A percentile compares a stretch with the other conserved stretches of the same genome.
Evolutionary conservation across 2,113 vertebrate genomes (phyloP).

Genomic region (Perca flavescens): DNA sequence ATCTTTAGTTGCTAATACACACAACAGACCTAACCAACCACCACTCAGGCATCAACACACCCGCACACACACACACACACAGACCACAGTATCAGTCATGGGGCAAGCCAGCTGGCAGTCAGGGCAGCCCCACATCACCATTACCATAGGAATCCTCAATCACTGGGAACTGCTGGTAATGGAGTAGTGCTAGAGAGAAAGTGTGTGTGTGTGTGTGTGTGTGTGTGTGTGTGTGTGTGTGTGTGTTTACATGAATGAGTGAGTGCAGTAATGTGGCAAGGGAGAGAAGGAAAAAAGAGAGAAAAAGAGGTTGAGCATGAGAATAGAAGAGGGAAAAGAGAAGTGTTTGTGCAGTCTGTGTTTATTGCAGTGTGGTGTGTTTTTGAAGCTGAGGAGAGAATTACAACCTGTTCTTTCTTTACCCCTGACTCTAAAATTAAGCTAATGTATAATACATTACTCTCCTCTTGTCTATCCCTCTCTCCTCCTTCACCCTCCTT

Average conservation of each 20-base stretch:
- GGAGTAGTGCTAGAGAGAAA: constrained; percentile 32
- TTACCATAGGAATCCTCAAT: constrained; percentile 65
- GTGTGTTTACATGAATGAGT: constrained; percentile 37
- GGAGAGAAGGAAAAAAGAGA: constrained; percentile 12
- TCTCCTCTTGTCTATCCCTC: constrained; percentile 8
- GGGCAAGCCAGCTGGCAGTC: constrained; percentile 65
- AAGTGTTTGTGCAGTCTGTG: constrained; percentile 1
- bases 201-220: constrained; percentile 10
- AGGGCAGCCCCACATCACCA: constrained; percentile 65
- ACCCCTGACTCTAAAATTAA: constrained; percentile 47
- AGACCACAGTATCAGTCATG: constrained; percentile 49
- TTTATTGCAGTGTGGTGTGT: constrained; percentile 35
- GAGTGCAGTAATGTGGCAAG: constrained; percentile 27
- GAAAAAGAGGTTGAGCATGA: not conserved
- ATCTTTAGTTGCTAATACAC: constrained; percentile 55
- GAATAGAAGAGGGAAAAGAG: not conserved
- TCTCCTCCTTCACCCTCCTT: constrained; percentile 16
- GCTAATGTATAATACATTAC: constrained; percentile 47
- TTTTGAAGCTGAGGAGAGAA: constrained; percentile 38
- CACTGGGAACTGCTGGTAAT: constrained; percentile 51
- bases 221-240: constrained; percentile 20
- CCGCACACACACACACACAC: constrained; percentile 3
- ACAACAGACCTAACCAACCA: constrained; percentile 4
- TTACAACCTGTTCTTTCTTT: constrained; percentile 38
- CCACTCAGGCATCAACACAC: constrained; percentile 3